Evolutionary conservation across 1,140 invertebrate genomes (phyloP).

Genomic region (Tenebrio molitor): DNA sequence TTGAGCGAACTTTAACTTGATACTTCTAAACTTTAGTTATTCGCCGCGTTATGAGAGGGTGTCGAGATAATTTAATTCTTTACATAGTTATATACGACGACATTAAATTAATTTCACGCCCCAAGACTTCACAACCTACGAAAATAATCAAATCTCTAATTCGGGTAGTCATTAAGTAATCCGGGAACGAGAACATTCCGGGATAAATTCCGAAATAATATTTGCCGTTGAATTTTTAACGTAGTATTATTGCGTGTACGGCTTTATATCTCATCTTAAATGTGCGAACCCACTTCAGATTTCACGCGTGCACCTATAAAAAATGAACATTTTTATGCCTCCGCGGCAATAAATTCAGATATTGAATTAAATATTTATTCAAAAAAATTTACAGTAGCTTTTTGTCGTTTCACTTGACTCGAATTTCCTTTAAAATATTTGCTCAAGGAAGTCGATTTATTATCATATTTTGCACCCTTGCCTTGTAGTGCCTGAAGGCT

Average conservation of each 20-base stretch:
- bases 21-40: background rate
- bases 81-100: background rate
- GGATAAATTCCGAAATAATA: no score
- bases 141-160: background rate
- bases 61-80: background rate
- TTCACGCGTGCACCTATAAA: no score
- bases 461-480: slow-evolving; percentile 4
- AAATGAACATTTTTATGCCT: no score
- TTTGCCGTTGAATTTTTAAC: no score
- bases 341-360: no score
- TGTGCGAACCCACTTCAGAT: no score
- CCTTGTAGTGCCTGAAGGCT: background rate
- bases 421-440: slow-evolving; percentile 10
- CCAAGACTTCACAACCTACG: background rate
- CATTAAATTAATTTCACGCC: background rate
- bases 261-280: no score
- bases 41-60: background rate
- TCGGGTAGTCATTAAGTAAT: background rate
- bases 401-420: background rate
- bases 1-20: background rate
- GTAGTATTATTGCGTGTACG: no score
- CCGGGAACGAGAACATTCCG: no score
- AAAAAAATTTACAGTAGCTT: background rate
- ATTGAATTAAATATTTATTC: no score
- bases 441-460: slow-evolving; percentile 11